Evolutionary conservation across 2,797 vertebrate species (phyloP).

Genomic region (Eidolon dupreanum): DNA sequence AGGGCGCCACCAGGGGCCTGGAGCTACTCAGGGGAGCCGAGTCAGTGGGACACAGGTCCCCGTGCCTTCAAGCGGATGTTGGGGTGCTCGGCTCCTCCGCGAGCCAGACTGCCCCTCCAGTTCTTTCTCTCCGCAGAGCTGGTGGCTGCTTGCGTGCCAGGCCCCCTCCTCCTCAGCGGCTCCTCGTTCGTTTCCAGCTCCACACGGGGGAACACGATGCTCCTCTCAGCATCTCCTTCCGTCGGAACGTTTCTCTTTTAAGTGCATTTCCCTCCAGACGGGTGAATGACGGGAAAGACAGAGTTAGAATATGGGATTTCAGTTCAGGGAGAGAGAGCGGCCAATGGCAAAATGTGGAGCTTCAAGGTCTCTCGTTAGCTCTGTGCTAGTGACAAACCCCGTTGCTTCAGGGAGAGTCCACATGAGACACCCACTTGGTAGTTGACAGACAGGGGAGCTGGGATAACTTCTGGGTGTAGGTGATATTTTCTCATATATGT

Average conservation of each 20-base stretch:
- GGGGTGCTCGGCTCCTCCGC: not conserved
- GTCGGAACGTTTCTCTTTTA: not conserved
- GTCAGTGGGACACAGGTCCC: not conserved
- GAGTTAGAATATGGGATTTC: not conserved
- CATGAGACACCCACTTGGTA: not conserved
- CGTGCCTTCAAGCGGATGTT: not conserved
- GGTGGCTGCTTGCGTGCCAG: not conserved
- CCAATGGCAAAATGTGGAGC: not conserved
- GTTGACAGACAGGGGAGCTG: not conserved
- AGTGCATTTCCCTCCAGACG: not conserved
- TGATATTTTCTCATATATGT: not conserved
- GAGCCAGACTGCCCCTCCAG: not conserved
- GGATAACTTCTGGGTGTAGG: not conserved
- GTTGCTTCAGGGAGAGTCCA: not conserved
- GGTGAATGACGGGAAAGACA: not conserved
- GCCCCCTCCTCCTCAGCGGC: not conserved
- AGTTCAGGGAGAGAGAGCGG: not conserved
- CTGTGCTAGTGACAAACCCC: not conserved
- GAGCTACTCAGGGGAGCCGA: not conserved
- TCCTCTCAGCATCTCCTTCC: not conserved
- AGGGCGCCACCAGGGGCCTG: rapidly evolving
- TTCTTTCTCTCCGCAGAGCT: not conserved
- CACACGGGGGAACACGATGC: not conserved
- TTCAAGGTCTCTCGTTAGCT: not conserved
- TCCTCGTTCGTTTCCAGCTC: not conserved